phyloP scores from a whole-genome alignment of 1,140 invertebrate genomes.

The Neodiprion lecontei region DNA sequence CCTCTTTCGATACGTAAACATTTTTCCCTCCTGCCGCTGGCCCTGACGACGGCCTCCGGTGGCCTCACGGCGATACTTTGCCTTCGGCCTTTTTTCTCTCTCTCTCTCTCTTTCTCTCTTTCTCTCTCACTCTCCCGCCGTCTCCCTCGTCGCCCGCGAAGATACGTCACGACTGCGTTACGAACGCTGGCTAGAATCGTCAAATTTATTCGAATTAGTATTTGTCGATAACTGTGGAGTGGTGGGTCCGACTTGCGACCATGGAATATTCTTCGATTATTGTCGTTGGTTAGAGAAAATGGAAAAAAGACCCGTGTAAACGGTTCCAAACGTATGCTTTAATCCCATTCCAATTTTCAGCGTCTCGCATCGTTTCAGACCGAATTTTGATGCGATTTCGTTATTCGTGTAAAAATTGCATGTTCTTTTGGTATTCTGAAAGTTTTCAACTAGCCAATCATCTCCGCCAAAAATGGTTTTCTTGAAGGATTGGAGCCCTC shows the following conservation, averaged over 20 bases:
- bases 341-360: no score
- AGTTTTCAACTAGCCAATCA: no score
- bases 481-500: no score
- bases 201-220: no score
- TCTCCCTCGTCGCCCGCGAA: background rate
- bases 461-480: no score
- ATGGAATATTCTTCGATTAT: background rate
- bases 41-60: slow-evolving; percentile 22
- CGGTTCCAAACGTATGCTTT: background rate
- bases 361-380: no score
- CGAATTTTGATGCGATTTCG: no score
- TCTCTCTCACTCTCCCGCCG: background rate
- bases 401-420: no score
- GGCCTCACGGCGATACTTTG: background rate
- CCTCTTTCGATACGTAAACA: slow-evolving; percentile 48
- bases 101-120: background rate
- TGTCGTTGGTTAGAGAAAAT: background rate
- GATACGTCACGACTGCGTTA: slow-evolving; percentile 22
- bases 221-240: no score
- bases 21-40: slow-evolving; percentile 33
- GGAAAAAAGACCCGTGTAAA: background rate
- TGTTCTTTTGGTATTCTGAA: no score
- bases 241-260: background rate
- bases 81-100: background rate
- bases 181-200: no score